phyloP scores from a whole-genome alignment of 2,888 invertebrate species.

The Macaria notata region DNA sequence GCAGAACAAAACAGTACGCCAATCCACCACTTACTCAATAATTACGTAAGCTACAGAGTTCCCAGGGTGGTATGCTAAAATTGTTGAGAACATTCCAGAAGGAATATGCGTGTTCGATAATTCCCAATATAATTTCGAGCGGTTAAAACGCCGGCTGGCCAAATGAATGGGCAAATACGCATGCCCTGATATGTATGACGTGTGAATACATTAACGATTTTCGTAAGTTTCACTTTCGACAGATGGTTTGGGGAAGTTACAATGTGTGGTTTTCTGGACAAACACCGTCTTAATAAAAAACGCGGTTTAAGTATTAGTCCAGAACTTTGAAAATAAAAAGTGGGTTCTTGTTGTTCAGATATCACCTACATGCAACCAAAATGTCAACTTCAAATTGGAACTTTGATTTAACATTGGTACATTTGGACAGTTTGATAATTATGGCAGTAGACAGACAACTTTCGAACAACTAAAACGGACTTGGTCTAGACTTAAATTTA shows the following conservation, averaged over 20 bases:
- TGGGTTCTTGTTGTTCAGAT: no score
- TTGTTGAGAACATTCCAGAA: conserved; percentile 74
- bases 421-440: no score
- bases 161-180: conserved; percentile 38
- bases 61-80: conserved; percentile 79
- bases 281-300: not conserved
- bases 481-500: no score
- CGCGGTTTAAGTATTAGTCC: no score
- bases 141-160: conserved; percentile 56
- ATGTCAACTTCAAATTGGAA: no score
- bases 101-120: conserved; percentile 70
- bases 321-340: no score
- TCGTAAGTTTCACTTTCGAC: no score
- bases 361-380: no score
- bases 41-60: conserved; percentile 64
- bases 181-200: conserved; percentile 1
- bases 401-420: no score
- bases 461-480: no score
- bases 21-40: conserved; percentile 59
- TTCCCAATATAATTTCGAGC: conserved; percentile 67
- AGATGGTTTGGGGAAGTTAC: not conserved
- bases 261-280: not conserved
- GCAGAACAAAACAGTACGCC: conserved; percentile 42
- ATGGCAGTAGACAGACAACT: no score
- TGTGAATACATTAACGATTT: not conserved